Percentiles rank a stretch among this genome's conserved stretches.
phyloP scores from a whole-genome alignment of 2,113 vertebrate genomes.

The Forbesichthys agassizii region DNA sequence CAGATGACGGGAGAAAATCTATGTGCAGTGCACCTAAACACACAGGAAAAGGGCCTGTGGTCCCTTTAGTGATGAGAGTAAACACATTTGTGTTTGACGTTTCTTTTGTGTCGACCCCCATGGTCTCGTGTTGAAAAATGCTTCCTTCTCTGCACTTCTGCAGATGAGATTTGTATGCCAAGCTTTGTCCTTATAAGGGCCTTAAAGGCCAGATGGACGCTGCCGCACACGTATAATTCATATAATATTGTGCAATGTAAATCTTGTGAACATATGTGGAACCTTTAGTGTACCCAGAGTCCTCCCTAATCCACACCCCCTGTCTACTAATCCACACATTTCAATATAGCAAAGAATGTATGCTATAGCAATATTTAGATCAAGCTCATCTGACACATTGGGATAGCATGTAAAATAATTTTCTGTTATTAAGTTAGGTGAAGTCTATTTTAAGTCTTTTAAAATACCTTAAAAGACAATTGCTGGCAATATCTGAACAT shows the following conservation, averaged over 20 bases:
- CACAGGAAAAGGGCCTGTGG: slow-evolving; percentile 3
- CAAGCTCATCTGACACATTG: too few relatives aligned
- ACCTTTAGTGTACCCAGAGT: slow-evolving; percentile 24
- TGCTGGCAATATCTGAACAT: too few relatives aligned
- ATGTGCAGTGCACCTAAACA: slow-evolving; percentile 4
- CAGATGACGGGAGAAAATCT: slow-evolving; percentile 27
- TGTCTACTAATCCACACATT: slow-evolving; percentile 45
- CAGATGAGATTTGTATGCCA: slow-evolving; percentile 11
- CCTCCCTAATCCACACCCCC: slow-evolving; percentile 25
- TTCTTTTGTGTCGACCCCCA: slow-evolving; percentile 2
- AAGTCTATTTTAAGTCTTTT: too few relatives aligned
- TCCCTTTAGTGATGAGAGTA: neutral
- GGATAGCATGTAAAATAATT: too few relatives aligned
- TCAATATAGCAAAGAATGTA: slow-evolving; percentile 11
- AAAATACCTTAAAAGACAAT: too few relatives aligned
- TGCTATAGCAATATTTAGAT: too few relatives aligned
- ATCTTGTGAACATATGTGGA: slow-evolving; percentile 64
- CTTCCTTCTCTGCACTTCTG: slow-evolving; percentile 15
- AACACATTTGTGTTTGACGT: slow-evolving; percentile 28
- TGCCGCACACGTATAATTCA: slow-evolving; percentile 32
- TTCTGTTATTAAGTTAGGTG: too few relatives aligned
- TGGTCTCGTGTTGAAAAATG: slow-evolving; percentile 2
- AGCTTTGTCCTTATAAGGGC: slow-evolving; percentile 47
- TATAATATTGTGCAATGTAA: slow-evolving; percentile 51
- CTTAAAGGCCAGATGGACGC: slow-evolving; percentile 55